Percentiles rank a stretch among this genome's conserved stretches.
Evolutionary conservation across 2,888 invertebrate species (phyloP).

Genomic region (Pristionchus fissidentatus): DNA sequence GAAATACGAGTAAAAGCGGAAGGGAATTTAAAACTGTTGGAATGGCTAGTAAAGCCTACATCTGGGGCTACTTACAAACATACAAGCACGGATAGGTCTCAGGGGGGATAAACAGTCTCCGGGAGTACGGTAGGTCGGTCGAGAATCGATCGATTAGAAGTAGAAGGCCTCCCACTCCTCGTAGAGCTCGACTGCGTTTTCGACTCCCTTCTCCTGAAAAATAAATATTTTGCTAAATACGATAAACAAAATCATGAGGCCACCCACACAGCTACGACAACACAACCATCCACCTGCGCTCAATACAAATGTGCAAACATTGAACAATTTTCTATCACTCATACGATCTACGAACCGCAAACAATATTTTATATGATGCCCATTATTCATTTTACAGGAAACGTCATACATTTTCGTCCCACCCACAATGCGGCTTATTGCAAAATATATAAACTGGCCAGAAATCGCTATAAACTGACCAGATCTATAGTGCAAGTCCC

Average conservation of each 20-base stretch:
- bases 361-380: no score
- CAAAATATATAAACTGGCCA: no score
- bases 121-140: not conserved
- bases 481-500: no score
- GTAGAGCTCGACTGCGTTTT: constrained; percentile 58
- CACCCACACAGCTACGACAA: no score
- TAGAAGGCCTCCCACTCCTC: constrained; percentile 59
- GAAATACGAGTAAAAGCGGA: not conserved
- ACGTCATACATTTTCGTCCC: no score
- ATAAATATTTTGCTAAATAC: not conserved
- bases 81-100: not conserved
- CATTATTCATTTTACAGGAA: no score
- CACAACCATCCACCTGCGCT: no score
- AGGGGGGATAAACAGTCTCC: not conserved
- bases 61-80: not conserved
- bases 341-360: not conserved
- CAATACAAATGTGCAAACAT: no score
- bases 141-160: not conserved
- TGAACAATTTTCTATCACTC: not conserved
- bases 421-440: no score
- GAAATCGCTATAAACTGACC: no score
- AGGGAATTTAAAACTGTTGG: constrained; percentile 3
- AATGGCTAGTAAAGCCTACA: constrained; percentile 4
- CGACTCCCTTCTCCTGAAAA: constrained; percentile 57
- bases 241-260: no score